phyloP scores from a whole-genome alignment of 2,113 vertebrate species.

The Poicephalus gulielmi region DNA sequence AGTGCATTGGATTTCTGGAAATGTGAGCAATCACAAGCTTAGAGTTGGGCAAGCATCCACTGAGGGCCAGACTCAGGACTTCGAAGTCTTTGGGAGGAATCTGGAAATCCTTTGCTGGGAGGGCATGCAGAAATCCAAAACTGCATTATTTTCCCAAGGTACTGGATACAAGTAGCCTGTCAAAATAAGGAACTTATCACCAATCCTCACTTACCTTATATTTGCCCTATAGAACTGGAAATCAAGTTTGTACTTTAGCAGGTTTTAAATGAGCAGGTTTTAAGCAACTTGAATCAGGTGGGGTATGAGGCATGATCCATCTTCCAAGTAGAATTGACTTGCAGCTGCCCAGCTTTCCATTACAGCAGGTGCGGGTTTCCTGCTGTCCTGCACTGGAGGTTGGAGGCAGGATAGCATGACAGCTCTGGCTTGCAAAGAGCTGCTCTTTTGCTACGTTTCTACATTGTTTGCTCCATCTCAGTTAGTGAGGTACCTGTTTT shows the following conservation, averaged over 20 bases:
- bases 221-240: background rate
- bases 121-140: background rate
- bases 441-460: background rate
- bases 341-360: background rate
- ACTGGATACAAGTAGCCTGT: background rate
- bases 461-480: background rate
- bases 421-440: background rate
- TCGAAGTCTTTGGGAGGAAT: background rate
- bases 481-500: background rate
- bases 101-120: background rate
- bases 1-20: background rate
- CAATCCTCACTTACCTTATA: background rate
- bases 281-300: background rate
- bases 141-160: background rate
- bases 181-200: background rate
- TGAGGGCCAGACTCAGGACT: background rate
- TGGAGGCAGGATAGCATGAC: background rate
- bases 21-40: background rate
- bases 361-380: fast-evolving
- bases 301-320: background rate
- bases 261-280: background rate
- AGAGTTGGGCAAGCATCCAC: background rate
- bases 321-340: background rate
- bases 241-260: background rate
- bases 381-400: background rate